Evolutionary conservation across 2,888 invertebrate genomes (phyloP).

Genomic region (Drymonia ruficornis): DNA sequence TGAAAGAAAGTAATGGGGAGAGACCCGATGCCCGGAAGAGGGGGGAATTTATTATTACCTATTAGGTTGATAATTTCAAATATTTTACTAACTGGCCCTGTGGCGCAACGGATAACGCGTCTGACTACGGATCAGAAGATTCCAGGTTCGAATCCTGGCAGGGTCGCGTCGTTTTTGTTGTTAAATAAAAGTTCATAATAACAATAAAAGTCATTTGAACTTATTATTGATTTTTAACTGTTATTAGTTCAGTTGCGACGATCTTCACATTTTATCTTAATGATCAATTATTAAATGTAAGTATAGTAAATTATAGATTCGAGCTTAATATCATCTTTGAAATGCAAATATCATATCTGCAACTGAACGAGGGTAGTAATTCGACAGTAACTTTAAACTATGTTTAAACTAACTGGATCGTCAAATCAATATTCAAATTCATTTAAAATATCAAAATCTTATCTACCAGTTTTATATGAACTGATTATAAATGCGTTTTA

Average conservation of each 20-base stretch:
- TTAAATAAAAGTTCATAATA: background rate
- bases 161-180: slow-evolving; percentile 61
- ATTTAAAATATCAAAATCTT: background rate
- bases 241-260: too few species aligned
- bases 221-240: too few species aligned
- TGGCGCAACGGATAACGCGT: slow-evolving; percentile 89
- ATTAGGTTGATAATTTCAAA: background rate
- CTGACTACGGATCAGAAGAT: slow-evolving; percentile 90
- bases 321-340: too few species aligned
- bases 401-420: background rate
- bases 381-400: too few species aligned
- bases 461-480: background rate
- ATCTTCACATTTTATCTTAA: too few species aligned
- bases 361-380: too few species aligned
- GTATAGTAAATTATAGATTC: too few species aligned
- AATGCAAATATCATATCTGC: too few species aligned
- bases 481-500: slow-evolving; percentile 3
- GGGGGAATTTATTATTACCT: background rate
- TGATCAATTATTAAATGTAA: too few species aligned
- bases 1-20: too few species aligned
- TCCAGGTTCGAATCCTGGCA: slow-evolving; percentile 88
- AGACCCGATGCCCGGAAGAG: too few species aligned
- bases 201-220: too few species aligned
- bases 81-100: slow-evolving; percentile 72
- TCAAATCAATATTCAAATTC: background rate